Evolutionary conservation across 1,140 invertebrate genomes (phyloP).

Genomic region (Drosophila watanabei): DNA sequence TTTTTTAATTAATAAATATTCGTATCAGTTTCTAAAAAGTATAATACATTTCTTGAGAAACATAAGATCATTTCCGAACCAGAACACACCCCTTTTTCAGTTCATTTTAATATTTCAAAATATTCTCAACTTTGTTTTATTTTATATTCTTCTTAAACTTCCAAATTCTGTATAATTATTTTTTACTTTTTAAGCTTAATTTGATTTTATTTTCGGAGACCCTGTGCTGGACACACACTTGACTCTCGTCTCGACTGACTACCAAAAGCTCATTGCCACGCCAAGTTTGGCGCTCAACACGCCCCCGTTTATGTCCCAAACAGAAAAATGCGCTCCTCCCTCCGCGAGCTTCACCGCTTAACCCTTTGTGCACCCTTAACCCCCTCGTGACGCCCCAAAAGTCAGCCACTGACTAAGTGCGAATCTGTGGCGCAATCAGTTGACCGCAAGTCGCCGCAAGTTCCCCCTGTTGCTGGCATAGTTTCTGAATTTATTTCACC

Average conservation of each 20-base stretch:
- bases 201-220: slow-evolving; percentile 2
- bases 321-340: slow-evolving; percentile 25
- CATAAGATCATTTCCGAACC: not conserved
- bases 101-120: not conserved
- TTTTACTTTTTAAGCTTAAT: not conserved
- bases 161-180: not conserved
- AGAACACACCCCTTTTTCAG: not conserved
- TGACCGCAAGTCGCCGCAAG: slow-evolving; percentile 45
- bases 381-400: slow-evolving; percentile 31
- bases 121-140: not conserved
- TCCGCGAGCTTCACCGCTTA: slow-evolving; percentile 2
- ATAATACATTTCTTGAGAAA: not conserved
- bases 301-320: slow-evolving; percentile 79
- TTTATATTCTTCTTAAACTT: not conserved
- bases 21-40: not conserved
- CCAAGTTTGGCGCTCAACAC: slow-evolving; percentile 63
- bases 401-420: slow-evolving; percentile 79
- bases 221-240: slow-evolving; percentile 43
- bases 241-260: slow-evolving; percentile 47
- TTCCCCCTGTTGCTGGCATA: slow-evolving; percentile 60
- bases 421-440: slow-evolving; percentile 84
- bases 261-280: slow-evolving; percentile 73
- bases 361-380: slow-evolving; percentile 10
- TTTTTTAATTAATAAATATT: not conserved
- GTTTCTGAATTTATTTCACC: slow-evolving; percentile 81